Percentiles rank a stretch among this genome's conserved stretches.
phyloP scores from a whole-genome alignment of 2,888 invertebrate species.

The Coremacera marginata region DNA sequence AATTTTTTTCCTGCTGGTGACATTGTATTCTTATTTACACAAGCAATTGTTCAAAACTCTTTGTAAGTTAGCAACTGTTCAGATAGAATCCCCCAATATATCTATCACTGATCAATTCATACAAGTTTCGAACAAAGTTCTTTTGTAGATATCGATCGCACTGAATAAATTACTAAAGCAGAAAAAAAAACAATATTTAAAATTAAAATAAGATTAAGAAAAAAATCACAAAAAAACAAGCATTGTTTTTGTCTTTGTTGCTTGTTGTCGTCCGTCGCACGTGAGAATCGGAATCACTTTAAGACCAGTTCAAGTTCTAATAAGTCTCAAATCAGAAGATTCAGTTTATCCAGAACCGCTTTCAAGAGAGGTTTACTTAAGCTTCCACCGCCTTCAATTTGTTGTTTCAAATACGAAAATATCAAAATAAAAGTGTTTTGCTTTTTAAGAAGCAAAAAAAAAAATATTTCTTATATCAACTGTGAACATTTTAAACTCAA shows the following conservation, averaged over 20 bases:
- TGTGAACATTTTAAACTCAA: background rate
- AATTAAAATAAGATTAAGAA: background rate
- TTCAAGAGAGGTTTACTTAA: conserved; percentile 63
- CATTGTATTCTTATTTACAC: too few relatives aligned
- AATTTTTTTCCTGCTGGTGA: too few relatives aligned
- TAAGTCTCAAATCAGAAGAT: conserved; percentile 63
- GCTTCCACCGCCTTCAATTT: conserved; percentile 25
- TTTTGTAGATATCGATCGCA: background rate
- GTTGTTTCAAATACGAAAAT: background rate
- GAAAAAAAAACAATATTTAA: background rate
- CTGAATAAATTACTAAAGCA: conserved; percentile 2
- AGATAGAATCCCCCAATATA: too few relatives aligned
- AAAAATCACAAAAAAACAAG: conserved; percentile 43
- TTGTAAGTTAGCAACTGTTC: too few relatives aligned
- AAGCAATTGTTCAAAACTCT: too few relatives aligned
- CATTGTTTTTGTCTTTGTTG: conserved; percentile 38
- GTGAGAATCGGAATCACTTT: conserved; percentile 49
- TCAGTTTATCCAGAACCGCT: conserved; percentile 66
- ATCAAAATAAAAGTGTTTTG: background rate
- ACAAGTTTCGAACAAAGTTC: too few relatives aligned
- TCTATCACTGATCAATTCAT: too few relatives aligned
- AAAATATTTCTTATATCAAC: background rate
- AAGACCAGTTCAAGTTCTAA: conserved; percentile 56
- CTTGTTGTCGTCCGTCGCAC: conserved; percentile 43
- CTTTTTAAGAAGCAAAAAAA: background rate